Conservation (phyloP, 2,113 vertebrate species). For the Pollachius pollachius region DNA sequence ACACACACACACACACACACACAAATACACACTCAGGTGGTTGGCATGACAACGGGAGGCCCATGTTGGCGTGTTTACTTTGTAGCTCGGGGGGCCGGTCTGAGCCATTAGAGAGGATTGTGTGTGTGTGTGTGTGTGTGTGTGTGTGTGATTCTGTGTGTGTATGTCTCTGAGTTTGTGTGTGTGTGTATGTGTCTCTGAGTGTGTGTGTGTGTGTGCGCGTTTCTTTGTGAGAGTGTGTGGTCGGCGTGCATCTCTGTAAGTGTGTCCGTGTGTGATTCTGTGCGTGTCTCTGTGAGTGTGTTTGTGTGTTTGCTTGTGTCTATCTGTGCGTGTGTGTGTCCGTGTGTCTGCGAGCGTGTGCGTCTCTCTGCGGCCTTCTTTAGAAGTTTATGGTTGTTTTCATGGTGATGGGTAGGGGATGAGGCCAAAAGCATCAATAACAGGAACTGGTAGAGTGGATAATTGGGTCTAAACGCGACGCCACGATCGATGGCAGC, state of each 20-base stretch:
- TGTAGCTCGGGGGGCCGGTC: too few relatives aligned
- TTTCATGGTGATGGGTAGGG: slow-evolving; percentile 47
- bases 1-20: too few relatives aligned
- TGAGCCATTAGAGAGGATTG: not conserved
- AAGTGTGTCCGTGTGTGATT: not conserved
- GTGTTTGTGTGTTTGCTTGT: not conserved
- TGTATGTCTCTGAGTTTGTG: not conserved
- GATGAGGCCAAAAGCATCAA: slow-evolving; percentile 64
- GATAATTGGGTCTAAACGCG: slow-evolving; percentile 71
- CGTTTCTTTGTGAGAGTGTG: too few relatives aligned
- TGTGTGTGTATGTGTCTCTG: not conserved
- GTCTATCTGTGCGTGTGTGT: not conserved
- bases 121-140: not conserved
- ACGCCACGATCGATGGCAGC: slow-evolving; percentile 62
- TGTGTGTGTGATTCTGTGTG: not conserved
- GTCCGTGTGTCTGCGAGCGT: too few relatives aligned
- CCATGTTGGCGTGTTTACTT: too few relatives aligned
- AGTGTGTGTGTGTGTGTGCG: too few relatives aligned
- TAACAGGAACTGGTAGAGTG: slow-evolving; percentile 67
- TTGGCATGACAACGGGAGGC: too few relatives aligned
- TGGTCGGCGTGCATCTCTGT: too few relatives aligned
- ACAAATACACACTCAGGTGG: too few relatives aligned
- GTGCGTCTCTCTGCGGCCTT: not conserved
- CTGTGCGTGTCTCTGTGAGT: too few relatives aligned
- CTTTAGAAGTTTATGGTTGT: slow-evolving; percentile 27